Evolutionary conservation across 2,888 invertebrate genomes (phyloP), one percentile per base, ranked within the genome.

Genomic region (Patella pellucida): DNA sequence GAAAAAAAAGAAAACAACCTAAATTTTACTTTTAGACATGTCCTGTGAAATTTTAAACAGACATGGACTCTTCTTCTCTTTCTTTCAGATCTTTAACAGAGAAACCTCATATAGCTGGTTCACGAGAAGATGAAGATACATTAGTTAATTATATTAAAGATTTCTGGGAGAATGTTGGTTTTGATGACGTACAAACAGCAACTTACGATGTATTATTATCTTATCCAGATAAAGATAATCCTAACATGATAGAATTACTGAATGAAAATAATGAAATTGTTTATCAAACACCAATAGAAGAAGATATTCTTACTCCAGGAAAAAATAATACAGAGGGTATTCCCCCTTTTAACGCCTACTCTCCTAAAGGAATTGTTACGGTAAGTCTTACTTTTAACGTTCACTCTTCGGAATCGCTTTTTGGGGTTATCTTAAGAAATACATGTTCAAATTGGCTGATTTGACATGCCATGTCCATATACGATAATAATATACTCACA

Each of bases 151-250:
- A 73, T 72, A 79, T 88, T 5, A 68, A 73, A 11, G 68, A 79
- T 16, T 54, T 72, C 50, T 88, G 86, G 84, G 67, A 50, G 50
- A 73, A 71, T 2, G 78, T 79, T 71, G 85, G 86, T 1, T 69
- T 88, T 68, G 62, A 62, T 23, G 84, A 85, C 1, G 86, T 84
- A 15, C 78, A 85, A 27, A 75, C 82, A 3, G 78, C 81, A 11
- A 77, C 82, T 0, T 88, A 88, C 77, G 79, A 87, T 50, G 83
- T 87, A 9, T 78, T 88, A n/a, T 82, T 88, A 41, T 88, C 88
- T 14, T 87, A 82, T 72, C 85, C 87, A 11, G 78, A 86, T 72
- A 72, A 72, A 31, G 68, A 77, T 23, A 74, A 82, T 68, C 83
- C 83, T 14, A 83, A 82, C 31, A 56, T 78, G 78, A 81, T 85